phyloP scores from a whole-genome alignment of 2,888 invertebrate species.

The Ennomos fuscantarius region DNA sequence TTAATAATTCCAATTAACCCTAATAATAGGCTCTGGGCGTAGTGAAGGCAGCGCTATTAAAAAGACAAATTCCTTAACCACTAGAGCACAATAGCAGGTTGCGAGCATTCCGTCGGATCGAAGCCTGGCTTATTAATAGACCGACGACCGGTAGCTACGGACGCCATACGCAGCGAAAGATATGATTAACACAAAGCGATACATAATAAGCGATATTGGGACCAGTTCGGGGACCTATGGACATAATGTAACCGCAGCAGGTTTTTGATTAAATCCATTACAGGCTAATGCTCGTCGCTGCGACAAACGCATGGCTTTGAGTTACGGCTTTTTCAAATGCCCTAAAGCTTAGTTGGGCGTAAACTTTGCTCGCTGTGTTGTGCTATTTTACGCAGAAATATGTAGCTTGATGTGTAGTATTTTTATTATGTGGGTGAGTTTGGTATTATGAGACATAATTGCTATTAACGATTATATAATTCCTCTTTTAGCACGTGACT shows the following conservation, averaged over 20 bases:
- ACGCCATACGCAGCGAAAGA: slow-evolving; percentile 78
- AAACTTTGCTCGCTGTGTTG: slow-evolving; percentile 8
- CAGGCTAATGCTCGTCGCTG: slow-evolving; percentile 56
- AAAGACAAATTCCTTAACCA: slow-evolving; percentile 83
- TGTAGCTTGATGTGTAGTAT: slow-evolving; percentile 13
- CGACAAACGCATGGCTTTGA: slow-evolving; percentile 58
- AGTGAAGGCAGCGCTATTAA: slow-evolving; percentile 77
- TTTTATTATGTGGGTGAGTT: slow-evolving; percentile 5
- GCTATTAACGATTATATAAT: slow-evolving; percentile 23
- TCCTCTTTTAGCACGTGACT: slow-evolving; percentile 23
- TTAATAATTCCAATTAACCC: slow-evolving; percentile 84
- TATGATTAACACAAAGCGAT: slow-evolving; percentile 84
- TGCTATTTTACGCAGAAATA: slow-evolving; percentile 16
- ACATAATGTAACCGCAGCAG: slow-evolving; percentile 69
- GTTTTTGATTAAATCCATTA: slow-evolving; percentile 73
- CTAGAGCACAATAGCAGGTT: slow-evolving; percentile 81
- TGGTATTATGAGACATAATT: slow-evolving; percentile 18
- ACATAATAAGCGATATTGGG: slow-evolving; percentile 82
- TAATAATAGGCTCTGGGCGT: slow-evolving; percentile 79
- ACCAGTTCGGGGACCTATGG: slow-evolving; percentile 76
- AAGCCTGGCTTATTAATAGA: slow-evolving; percentile 80
- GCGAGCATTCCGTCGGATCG: slow-evolving; percentile 70
- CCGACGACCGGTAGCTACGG: slow-evolving; percentile 68
- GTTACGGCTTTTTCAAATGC: slow-evolving; percentile 42
- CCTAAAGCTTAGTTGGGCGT: slow-evolving; percentile 22